These are phyloP conservation scores for Troilus luridus DNA, from an alignment of 2,888 invertebrate species.

Conservation along the genomic window DNA sequence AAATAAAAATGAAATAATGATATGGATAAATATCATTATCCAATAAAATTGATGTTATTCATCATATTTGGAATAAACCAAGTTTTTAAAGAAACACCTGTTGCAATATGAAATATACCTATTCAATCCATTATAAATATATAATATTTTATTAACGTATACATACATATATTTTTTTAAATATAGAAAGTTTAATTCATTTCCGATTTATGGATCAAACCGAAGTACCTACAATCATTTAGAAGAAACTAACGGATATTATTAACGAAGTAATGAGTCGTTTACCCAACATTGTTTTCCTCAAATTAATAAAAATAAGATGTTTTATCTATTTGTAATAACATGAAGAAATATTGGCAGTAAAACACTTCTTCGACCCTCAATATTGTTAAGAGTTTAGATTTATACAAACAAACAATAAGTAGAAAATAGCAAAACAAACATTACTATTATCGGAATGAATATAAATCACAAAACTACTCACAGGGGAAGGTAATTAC, in stretches of 20 bases:
- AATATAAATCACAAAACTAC: neutral
- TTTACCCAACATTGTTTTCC: neutral
- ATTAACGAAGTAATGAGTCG: neutral
- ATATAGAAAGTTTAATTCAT: neutral
- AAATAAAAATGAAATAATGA: too few species aligned
- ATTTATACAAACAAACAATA: neutral
- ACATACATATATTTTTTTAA: neutral
- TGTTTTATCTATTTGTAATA: neutral
- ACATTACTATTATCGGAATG: neutral
- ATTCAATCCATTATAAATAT: neutral
- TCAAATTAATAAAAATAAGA: neutral
- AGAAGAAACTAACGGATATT: neutral
- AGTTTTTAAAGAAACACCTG: neutral
- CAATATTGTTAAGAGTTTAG: neutral
- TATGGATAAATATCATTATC: too few species aligned
- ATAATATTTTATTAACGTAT: neutral
- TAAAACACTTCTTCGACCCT: neutral
- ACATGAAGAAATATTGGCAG: neutral
- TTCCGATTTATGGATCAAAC: neutral
- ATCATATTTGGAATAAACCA: neutral
- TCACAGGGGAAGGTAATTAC: slow-evolving; percentile 32
- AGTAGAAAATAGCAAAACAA: neutral
- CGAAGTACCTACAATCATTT: neutral
- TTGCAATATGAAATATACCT: neutral
- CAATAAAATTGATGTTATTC: neutral